Evolutionary conservation across 2,113 vertebrate species (phyloP), one percentile per base, ranked within the genome.

Genomic region (Anarrhichthys ocellatus): DNA sequence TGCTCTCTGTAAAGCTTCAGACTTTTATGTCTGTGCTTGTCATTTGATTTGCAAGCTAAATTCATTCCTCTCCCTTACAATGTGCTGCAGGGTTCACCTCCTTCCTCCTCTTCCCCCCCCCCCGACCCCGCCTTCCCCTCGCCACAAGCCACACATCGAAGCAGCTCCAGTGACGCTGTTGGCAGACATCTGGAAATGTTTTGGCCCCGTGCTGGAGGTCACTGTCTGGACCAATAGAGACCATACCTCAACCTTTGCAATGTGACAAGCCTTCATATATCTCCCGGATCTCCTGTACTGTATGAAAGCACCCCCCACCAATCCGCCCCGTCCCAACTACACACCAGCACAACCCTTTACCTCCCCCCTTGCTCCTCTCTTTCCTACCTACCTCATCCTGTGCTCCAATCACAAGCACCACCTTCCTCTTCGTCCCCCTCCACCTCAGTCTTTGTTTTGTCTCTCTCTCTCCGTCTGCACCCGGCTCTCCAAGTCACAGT

Each of bases 181-280:
- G 91, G 91, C 91, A 91, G 88, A 91, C 93, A 94, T 94, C 93
- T 94, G 93, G 93, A 93, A 93, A 76, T 89, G 89, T 66, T 94
- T 92, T 86, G 84, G 86, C 70, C 73, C 86, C 29, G 76, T 27
- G 72, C 88, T 90, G 87, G 90, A 92, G 91, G 91, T 92, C 91
- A 91, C 78, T 92, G 92, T 93, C 90, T 92, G 85, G 77, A 88
- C 91, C 93, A 92, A 92, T 94, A 89, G 79, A 89, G 87, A 82
- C 85, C 82, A n/a, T 72, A 80, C 76, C 84, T 89, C 90, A 87
- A 56, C 90, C 86, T 81, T 82, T 66, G 56, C 81, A 52, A 74
- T 85, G 85, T 92, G 93, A 94, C 93, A 93, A 80, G 89, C 54
- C 86, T 88, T 92, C 89, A 91, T 91, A 93, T 91, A 91, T 91